phyloP scores from a whole-genome alignment of 2,888 invertebrate species.

The Drosophila silvestris region DNA sequence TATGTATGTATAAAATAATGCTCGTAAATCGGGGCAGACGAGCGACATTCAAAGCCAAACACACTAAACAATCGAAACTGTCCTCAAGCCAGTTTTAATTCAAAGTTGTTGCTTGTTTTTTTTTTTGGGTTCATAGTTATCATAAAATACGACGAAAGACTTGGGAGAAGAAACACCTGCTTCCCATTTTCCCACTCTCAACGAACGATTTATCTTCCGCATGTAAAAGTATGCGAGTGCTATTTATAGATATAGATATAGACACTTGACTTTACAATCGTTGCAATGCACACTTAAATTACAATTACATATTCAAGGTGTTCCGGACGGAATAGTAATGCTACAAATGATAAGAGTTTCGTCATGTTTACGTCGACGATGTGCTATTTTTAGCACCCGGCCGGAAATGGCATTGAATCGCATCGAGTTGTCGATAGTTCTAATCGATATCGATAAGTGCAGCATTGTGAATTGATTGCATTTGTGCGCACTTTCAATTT shows the following conservation, averaged over 20 bases:
- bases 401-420: constrained; percentile 56
- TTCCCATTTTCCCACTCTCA: neutral
- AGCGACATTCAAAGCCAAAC: constrained; percentile 10
- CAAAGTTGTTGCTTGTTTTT: constrained; percentile 22
- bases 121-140: constrained; percentile 65
- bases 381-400: constrained; percentile 46
- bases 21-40: constrained; percentile 50
- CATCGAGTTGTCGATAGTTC: constrained; percentile 34
- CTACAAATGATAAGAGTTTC: constrained; percentile 45
- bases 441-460: constrained; percentile 30
- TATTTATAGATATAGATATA: constrained; percentile 16
- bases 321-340: constrained; percentile 35
- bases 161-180: constrained; percentile 24
- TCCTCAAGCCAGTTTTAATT: constrained; percentile 74
- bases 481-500: neutral
- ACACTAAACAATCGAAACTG: constrained; percentile 50
- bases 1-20: neutral
- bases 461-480: neutral
- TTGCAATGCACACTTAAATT: constrained; percentile 53
- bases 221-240: constrained; percentile 19
- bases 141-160: constrained; percentile 54
- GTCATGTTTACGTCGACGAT: constrained; percentile 19
- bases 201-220: constrained; percentile 65
- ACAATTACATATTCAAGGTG: constrained; percentile 74
- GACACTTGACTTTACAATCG: constrained; percentile 59